phyloP scores from a whole-genome alignment of 2,113 vertebrate genomes.

The Eclectus roratus region DNA sequence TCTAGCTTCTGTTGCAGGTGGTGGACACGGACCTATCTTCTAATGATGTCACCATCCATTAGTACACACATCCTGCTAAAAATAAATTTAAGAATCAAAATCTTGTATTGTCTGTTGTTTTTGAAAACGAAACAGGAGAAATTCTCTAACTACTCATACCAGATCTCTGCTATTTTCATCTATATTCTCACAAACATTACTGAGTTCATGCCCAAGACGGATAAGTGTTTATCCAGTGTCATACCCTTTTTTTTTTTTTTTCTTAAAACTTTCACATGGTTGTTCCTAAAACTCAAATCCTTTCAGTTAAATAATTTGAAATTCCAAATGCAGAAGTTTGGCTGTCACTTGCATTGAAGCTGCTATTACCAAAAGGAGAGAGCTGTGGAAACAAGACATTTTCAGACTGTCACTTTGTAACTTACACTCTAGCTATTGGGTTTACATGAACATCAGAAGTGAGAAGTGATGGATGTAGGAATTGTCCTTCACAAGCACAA shows the following conservation, averaged over 20 bases:
- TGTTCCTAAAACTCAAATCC: not conserved
- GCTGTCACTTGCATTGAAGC: not conserved
- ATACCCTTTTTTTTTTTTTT: not conserved
- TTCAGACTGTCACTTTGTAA: not conserved
- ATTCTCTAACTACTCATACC: conserved; percentile 3
- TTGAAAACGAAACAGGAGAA: conserved; percentile 61
- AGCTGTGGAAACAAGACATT: not conserved
- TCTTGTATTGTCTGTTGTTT: conserved; percentile 88
- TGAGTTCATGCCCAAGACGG: not conserved
- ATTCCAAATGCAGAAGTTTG: not conserved
- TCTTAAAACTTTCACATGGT: not conserved
- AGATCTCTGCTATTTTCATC: not conserved
- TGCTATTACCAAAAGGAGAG: not conserved
- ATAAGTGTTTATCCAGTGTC: not conserved
- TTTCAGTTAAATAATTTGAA: not conserved
- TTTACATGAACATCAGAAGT: not conserved
- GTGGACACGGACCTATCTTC: conserved; percentile 78
- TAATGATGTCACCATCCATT: conserved; percentile 77
- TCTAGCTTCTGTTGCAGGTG: conserved; percentile 89
- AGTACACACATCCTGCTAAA: conserved; percentile 80
- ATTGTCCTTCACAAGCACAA: not conserved
- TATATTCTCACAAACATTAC: not conserved
- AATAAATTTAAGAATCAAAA: conserved; percentile 85
- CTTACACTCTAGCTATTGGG: not conserved
- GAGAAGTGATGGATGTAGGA: not conserved